Evolutionary conservation across 2,888 invertebrate genomes (phyloP), one percentile per base, ranked within the genome.

Genomic region (Andrena bicolor): DNA sequence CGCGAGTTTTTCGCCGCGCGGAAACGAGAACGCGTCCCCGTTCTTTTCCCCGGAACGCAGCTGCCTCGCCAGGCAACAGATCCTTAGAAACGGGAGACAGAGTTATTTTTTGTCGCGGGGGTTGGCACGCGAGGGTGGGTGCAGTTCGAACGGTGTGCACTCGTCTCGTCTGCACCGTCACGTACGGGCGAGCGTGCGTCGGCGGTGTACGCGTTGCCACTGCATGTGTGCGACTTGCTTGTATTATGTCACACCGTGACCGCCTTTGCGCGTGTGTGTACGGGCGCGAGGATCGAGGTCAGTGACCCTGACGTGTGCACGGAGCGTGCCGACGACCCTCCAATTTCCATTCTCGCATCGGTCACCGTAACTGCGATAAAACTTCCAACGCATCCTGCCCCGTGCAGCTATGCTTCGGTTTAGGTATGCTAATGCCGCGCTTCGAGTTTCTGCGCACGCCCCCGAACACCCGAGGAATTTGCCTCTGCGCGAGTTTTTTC

Each of bases 261-360:
- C 48, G 35, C 26, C 60, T 56, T n/a, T 1, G 64, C 20, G 64
- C 16, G 51, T 8, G 60, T n/a, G 65, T 35, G 70, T 10, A 65
- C 72, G 84, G 80, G 82, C 77, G 84, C 78, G 69, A 23, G 35
- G 8, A 8, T 10, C 82, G 90, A 84, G 92, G 92, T 93, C 92
- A 89, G 90, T 91, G 92, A 90, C 92, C 92, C 92, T 90, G 92
- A 90, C 92, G 92, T 89, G 91, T 87, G 91, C 91, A 90, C 82
- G 87, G 86, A 92, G 91, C 92, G 90, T 92, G 91, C 90, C 91
- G 91, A 89, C 92, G 90, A 91, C 90, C 90, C 87, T 86, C 83
- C 81, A 70, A 82, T 73, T 80, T 79, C 85, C 77, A 76, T 82
- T 70, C 72, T 41, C 69, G 75, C 80, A 69, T 48, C 30, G 58